These are phyloP conservation scores for Petroica traversi DNA, from an alignment of 2,113 vertebrate genomes.

Conservation along the genomic window DNA sequence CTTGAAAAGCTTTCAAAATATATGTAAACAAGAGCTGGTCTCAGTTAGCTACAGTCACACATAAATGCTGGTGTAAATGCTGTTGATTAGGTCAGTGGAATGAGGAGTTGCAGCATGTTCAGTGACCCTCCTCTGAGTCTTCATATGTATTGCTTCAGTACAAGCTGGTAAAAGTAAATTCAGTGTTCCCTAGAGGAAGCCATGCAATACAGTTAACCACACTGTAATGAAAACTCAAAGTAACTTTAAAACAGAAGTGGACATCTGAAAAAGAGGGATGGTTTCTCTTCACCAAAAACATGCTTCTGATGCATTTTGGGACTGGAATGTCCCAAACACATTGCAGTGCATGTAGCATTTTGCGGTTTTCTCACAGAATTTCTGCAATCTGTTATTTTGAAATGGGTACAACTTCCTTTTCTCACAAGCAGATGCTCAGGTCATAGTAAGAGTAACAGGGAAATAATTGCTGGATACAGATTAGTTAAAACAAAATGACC, in stretches of 20 bases:
- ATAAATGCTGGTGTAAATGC: neutral
- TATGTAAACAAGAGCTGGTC: neutral
- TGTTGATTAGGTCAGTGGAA: neutral
- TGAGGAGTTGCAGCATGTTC: neutral
- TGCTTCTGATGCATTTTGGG: neutral
- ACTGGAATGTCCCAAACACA: neutral
- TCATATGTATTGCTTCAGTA: neutral
- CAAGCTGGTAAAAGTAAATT: neutral
- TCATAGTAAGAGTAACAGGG: neutral
- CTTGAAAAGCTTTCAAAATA: neutral
- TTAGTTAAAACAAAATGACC: too few species aligned
- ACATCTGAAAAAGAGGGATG: neutral
- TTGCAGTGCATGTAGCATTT: neutral
- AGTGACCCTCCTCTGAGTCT: neutral
- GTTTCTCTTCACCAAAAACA: neutral
- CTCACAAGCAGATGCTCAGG: neutral
- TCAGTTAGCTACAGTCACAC: neutral
- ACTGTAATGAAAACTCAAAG: neutral
- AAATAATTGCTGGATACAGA: neutral
- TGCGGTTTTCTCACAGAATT: neutral
- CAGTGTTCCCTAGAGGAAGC: neutral
- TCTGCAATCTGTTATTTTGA: neutral
- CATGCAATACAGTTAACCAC: neutral
- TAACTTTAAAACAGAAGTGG: neutral
- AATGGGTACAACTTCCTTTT: neutral